A percentile compares a stretch with the other conserved stretches of the same genome.
These are phyloP conservation scores for Melanerpes formicivorus DNA, from an alignment of 2,113 vertebrate genomes.

Conservation along the genomic window DNA sequence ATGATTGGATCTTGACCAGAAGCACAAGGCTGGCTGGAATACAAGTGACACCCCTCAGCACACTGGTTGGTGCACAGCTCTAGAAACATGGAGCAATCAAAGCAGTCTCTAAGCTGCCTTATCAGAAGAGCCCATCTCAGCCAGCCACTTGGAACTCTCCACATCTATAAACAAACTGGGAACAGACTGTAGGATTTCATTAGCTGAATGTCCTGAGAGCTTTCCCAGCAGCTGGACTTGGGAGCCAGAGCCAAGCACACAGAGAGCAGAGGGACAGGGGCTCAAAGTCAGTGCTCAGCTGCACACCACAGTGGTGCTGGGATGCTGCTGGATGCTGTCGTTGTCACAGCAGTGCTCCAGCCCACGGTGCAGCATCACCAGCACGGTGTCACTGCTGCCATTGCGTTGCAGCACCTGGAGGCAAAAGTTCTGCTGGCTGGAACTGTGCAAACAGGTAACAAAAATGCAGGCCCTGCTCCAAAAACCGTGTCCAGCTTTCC, in stretches of 20 bases:
- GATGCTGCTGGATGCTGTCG: accelerated
- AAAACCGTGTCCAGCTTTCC: neutral
- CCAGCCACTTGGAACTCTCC: neutral
- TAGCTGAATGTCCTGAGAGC: neutral
- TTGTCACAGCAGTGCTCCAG: accelerated
- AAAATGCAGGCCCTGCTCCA: neutral
- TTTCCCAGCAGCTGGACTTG: accelerated
- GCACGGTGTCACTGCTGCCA: neutral
- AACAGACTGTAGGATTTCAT: neutral
- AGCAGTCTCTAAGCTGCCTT: neutral
- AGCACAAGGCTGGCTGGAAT: neutral
- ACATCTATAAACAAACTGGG: neutral
- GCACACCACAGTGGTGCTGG: accelerated
- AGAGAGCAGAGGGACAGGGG: neutral
- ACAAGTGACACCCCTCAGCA: neutral
- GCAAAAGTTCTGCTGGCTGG: neutral
- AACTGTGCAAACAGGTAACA: neutral
- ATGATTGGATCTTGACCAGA: neutral
- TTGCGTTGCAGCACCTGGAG: neutral
- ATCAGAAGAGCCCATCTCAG: neutral
- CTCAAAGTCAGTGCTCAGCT: neutral
- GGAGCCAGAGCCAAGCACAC: neutral
- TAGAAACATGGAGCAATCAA: neutral
- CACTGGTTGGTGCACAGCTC: neutral
- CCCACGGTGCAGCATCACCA: accelerated